Percentiles rank a stretch among this genome's conserved stretches.
Evolutionary conservation across 2,113 vertebrate genomes (phyloP).

Genomic region (Rhabdomys dilectus): DNA sequence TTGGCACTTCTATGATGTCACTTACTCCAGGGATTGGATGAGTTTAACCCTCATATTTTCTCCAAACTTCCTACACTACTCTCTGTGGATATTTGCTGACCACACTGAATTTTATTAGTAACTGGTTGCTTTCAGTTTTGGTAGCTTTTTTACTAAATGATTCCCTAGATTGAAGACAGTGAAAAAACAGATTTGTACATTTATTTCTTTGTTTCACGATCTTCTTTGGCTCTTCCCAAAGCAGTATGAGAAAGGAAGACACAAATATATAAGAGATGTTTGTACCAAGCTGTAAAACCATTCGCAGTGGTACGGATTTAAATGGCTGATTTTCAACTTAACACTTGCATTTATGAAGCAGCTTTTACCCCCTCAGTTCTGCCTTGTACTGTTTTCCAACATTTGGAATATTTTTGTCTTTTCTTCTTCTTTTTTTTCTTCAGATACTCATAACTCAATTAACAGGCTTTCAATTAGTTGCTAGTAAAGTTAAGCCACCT

Average conservation of each 20-base stretch:
- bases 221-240: slow-evolving; percentile 16
- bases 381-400: neutral
- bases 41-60: neutral
- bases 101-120: neutral
- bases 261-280: neutral
- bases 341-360: neutral
- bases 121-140: neutral
- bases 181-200: neutral
- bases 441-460: neutral
- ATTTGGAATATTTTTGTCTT: neutral
- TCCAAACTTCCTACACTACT: neutral
- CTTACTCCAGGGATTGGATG: neutral
- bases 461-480: slow-evolving; percentile 19
- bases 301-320: neutral
- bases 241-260: neutral
- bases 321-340: neutral
- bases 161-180: neutral
- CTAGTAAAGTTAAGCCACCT: neutral
- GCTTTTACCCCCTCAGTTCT: neutral
- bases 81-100: neutral
- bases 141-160: neutral
- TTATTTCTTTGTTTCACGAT: neutral
- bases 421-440: neutral
- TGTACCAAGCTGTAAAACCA: neutral
- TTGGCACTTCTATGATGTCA: neutral